A percentile compares a stretch with the other conserved stretches of the same genome.
phyloP scores from a whole-genome alignment of 2,888 invertebrate genomes.

The Antheraea assamensis region DNA sequence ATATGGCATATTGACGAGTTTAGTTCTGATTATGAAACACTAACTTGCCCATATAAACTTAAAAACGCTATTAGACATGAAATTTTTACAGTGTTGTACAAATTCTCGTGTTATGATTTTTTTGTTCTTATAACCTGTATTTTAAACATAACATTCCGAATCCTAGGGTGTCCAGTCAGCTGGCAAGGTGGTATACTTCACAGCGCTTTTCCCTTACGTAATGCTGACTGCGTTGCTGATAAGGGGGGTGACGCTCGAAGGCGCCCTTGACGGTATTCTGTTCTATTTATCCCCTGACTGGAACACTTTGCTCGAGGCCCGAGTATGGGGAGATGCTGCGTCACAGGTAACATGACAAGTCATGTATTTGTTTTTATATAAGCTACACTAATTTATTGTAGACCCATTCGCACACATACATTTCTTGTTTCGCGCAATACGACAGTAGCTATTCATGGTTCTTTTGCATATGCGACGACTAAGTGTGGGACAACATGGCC shows the following conservation, averaged over 20 bases:
- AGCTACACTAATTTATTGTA: too few relatives aligned
- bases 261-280: slow-evolving; percentile 86
- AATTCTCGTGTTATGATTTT: not conserved
- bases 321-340: slow-evolving; percentile 92
- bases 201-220: slow-evolving; percentile 87
- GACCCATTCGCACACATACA: too few relatives aligned
- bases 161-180: slow-evolving; percentile 91
- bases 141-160: slow-evolving; percentile 1
- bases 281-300: slow-evolving; percentile 90
- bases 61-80: too few relatives aligned
- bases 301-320: slow-evolving; percentile 83
- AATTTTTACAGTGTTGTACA: too few relatives aligned
- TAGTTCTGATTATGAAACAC: too few relatives aligned
- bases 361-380: not conserved
- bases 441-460: too few relatives aligned
- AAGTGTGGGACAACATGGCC: too few relatives aligned
- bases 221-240: slow-evolving; percentile 85
- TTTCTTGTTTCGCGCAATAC: too few relatives aligned
- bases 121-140: not conserved
- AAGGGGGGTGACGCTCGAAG: slow-evolving; percentile 85
- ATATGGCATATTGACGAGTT: too few relatives aligned
- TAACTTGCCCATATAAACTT: too few relatives aligned
- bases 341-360: slow-evolving; percentile 79
- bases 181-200: slow-evolving; percentile 92
- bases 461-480: too few relatives aligned